These are phyloP conservation scores for Trypoxylus dichotomus DNA, from an alignment of 1,140 invertebrate species.

Conservation along the genomic window DNA sequence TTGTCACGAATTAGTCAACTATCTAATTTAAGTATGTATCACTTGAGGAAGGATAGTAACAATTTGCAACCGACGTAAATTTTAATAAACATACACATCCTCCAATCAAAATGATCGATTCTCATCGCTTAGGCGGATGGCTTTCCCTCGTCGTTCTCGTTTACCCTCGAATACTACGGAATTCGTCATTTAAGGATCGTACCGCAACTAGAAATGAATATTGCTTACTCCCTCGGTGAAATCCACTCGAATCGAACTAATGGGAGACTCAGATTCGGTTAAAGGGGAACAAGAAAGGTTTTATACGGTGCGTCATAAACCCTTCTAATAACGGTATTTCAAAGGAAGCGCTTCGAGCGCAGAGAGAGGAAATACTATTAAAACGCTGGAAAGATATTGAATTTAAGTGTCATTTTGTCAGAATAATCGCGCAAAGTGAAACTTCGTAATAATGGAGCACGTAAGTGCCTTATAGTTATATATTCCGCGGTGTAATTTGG, in stretches of 20 bases:
- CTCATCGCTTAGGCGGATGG: not conserved
- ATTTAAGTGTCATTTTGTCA: not conserved
- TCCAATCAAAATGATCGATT: not conserved
- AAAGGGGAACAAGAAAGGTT: not conserved
- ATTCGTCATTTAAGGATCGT: not conserved
- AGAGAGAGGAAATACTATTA: not conserved
- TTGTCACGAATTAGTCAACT: too few species aligned
- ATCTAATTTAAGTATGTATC: not conserved
- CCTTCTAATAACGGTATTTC: not conserved
- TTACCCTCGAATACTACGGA: not conserved
- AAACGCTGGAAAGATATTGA: not conserved
- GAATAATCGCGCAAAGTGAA: not conserved
- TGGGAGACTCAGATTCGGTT: not conserved
- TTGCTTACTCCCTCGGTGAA: not conserved
- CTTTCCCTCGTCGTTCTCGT: not conserved
- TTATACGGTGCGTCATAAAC: not conserved
- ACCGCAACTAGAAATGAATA: not conserved
- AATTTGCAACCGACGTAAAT: not conserved
- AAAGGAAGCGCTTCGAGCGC: not conserved
- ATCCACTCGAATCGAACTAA: not conserved
- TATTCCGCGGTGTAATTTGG: too few species aligned
- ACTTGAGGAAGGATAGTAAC: not conserved
- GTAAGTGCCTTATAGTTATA: too few species aligned
- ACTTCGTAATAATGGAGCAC: too few species aligned
- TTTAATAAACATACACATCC: not conserved